Base-by-base conservation (phyloP, 2,888 invertebrate species). In the Margaritifera margaritifera region DNA sequence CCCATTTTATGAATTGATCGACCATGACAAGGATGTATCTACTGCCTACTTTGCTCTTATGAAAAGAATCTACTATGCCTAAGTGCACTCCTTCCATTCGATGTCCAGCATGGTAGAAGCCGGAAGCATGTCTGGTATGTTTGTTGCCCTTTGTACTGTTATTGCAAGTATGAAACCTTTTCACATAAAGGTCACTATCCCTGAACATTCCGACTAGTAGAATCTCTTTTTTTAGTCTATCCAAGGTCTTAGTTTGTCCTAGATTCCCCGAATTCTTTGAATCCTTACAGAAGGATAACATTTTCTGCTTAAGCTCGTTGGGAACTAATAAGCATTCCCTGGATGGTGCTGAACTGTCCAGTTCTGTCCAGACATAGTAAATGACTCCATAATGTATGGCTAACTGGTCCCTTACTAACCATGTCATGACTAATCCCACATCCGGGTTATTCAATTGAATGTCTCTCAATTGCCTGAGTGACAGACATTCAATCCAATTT, bases 91-190 rank as follows among this genome's bases (percentile, higher is more conserved):
- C 18, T 53, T 72, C 68, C 63, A 69, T 59, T 11, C 69, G 69
- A n/a, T 52, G 19, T 93, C 94, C 84, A 96, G 98, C 91, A 94
- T 96, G 50, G 94, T 94, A 87, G 97, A 97, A 19, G 4, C 42
- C 53, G 3, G 69, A n/a, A 1, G 42, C 19, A 2, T 51, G 22
- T 52, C 51, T 67, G 1, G 66, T 19, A 6, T 55, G 31, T 5
- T 22, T 20, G 55, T 53, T 31, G 5, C 52, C 19, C 52, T 60
- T 69, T 53, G 66, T 69, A 20, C 64, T 69, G 25, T 57, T 51
- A 51, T 56, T 66, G 50, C 72, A 72, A 6, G n/a, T 25, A 24
- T 2, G 19, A 42, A 68, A 74, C 6, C 25, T n/a, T 27, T 25
- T 51, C 4, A 66, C n/a, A n/a, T n/a, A n/a, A n/a, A n/a, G n/a